Evolutionary conservation across 2,888 invertebrate genomes (phyloP).

Genomic region (Chouioia cunea): DNA sequence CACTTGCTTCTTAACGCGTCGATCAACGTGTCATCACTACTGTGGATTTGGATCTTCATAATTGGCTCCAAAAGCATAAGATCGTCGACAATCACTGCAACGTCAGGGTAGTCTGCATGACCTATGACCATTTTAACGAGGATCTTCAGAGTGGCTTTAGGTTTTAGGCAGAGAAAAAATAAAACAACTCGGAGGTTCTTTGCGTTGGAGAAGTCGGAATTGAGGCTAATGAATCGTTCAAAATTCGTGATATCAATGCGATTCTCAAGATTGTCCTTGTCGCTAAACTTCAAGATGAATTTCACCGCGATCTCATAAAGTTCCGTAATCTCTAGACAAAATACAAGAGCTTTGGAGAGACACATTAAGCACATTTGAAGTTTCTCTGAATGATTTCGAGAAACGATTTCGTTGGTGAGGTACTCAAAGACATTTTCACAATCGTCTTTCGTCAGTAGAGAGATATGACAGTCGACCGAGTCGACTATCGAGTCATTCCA

Average conservation of each 20-base stretch:
- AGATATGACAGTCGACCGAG: conserved; percentile 48
- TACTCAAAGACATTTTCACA: conserved; percentile 56
- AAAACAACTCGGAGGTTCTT: conserved; percentile 48
- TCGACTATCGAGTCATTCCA: conserved; percentile 57
- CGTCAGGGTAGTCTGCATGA: conserved; percentile 47
- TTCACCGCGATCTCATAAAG: conserved; percentile 52
- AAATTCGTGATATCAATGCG: conserved; percentile 26
- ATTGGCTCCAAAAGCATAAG: conserved; percentile 55
- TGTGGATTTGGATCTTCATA: conserved; percentile 52
- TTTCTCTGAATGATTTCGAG: conserved; percentile 29
- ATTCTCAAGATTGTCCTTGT: conserved; percentile 6
- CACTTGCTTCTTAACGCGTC: not conserved
- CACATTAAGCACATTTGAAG: conserved; percentile 47
- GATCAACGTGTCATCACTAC: conserved; percentile 31
- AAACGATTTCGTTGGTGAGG: conserved; percentile 42
- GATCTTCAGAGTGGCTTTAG: conserved; percentile 54
- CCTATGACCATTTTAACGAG: conserved; percentile 59
- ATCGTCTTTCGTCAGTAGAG: conserved; percentile 52
- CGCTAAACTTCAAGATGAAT: conserved; percentile 22
- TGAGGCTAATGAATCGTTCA: conserved; percentile 29
- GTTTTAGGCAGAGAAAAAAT: conserved; percentile 54
- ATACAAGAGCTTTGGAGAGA: conserved; percentile 48
- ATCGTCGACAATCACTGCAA: conserved; percentile 50
- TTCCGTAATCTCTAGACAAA: conserved; percentile 50
- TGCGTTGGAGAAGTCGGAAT: conserved; percentile 26